A percentile compares a stretch with the other conserved stretches of the same genome.
Evolutionary conservation across 2,113 vertebrate genomes (phyloP).

Genomic region (Phyllostomus discolor): DNA sequence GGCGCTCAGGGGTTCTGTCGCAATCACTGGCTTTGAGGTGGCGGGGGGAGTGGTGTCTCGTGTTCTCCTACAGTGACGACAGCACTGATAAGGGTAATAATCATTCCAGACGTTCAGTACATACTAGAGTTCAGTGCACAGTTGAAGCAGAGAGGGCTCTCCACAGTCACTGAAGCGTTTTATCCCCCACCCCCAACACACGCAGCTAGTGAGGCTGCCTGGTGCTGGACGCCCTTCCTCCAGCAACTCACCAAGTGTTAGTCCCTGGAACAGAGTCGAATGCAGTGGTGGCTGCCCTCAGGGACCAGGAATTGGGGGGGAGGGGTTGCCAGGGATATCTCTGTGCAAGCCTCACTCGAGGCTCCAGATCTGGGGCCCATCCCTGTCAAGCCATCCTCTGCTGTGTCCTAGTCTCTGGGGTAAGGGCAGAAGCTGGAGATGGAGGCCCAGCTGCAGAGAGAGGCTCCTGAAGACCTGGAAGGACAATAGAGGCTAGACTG

Average conservation of each 20-base stretch:
- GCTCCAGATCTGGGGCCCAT: background rate
- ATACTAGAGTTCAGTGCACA: background rate
- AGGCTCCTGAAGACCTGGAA: background rate
- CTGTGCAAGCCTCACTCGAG: background rate
- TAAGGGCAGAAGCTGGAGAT: background rate
- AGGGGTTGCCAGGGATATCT: background rate
- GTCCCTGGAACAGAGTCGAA: background rate
- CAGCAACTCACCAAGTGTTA: background rate
- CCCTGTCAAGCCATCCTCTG: background rate
- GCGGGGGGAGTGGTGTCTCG: background rate
- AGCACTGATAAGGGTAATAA: background rate
- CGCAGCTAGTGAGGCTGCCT: background rate
- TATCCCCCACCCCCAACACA: background rate
- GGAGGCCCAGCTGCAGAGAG: background rate
- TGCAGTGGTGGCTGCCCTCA: background rate
- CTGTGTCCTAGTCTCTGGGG: background rate
- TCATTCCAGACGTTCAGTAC: background rate
- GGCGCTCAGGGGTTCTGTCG: background rate
- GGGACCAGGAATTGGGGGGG: background rate
- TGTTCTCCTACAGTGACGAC: background rate
- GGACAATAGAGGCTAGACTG: background rate
- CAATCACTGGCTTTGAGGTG: conserved; percentile 10
- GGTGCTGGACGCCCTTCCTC: background rate
- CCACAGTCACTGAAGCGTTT: background rate
- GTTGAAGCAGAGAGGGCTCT: background rate